Conservation (phyloP, 2,797 vertebrate genomes). For the Melanotaenia boesemani region DNA sequence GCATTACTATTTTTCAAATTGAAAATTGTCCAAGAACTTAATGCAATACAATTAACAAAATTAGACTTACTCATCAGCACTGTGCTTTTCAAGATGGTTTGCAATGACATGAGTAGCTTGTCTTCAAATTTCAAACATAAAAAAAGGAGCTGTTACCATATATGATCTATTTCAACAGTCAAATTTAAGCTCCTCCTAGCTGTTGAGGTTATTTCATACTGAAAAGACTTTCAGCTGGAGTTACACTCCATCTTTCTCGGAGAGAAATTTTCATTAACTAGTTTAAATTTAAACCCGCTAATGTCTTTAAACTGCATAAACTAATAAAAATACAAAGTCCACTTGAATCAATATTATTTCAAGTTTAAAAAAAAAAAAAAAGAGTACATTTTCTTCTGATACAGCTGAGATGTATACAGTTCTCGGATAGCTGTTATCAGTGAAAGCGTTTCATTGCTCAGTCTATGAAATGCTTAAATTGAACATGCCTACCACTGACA, state of each 20-base stretch:
- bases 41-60: constrained; percentile 21
- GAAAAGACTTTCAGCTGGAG: constrained; percentile 19
- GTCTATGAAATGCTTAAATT: constrained; percentile 50
- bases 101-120: constrained; percentile 15
- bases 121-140: constrained; percentile 3
- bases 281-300: constrained; percentile 52
- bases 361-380: constrained; percentile 18
- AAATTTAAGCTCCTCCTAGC: constrained; percentile 25
- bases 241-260: constrained; percentile 13
- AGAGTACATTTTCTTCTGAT: not conserved
- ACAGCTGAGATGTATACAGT: constrained; percentile 36
- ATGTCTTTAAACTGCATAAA: constrained; percentile 50
- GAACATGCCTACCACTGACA: constrained; percentile 58
- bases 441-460: constrained; percentile 30
- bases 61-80: constrained; percentile 44
- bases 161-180: constrained; percentile 20
- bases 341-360: constrained; percentile 39
- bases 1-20: constrained; percentile 37
- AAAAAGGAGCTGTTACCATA: constrained; percentile 5
- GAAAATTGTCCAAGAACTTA: constrained; percentile 33
- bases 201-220: constrained; percentile 13
- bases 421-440: constrained; percentile 43
- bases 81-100: constrained; percentile 70
- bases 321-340: constrained; percentile 14
- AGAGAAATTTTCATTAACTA: constrained; percentile 21